Conservation (phyloP, 2,113 vertebrate genomes). For the Coturnix japonica region DNA sequence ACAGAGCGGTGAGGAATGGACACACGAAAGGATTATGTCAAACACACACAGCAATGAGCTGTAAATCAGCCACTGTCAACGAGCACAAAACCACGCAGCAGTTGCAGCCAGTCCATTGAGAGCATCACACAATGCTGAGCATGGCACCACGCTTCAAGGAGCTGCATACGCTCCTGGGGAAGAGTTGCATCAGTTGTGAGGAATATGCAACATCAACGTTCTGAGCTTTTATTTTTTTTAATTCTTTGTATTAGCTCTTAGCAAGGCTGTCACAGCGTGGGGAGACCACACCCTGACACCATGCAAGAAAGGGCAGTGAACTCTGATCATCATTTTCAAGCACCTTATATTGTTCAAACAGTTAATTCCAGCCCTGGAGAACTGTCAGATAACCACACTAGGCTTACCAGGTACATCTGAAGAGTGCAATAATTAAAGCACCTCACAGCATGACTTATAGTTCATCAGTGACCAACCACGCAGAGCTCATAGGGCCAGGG, state of each 20-base stretch:
- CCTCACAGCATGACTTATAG: background rate
- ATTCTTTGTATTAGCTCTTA: background rate
- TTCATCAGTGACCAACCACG: accelerated
- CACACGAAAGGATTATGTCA: constrained; percentile 11
- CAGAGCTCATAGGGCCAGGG: background rate
- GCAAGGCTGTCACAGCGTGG: accelerated
- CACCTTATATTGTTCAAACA: background rate
- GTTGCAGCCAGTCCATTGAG: background rate
- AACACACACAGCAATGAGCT: background rate
- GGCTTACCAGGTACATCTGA: accelerated
- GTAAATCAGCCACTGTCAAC: background rate
- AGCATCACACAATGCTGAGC: background rate
- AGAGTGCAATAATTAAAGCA: background rate
- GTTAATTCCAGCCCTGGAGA: background rate
- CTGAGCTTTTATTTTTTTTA: too few relatives aligned
- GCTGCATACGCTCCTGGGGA: background rate
- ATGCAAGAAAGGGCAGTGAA: background rate
- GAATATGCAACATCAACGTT: background rate
- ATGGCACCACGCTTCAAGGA: background rate
- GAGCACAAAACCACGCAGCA: background rate
- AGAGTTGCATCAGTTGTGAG: background rate
- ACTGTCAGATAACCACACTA: accelerated
- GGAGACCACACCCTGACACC: accelerated
- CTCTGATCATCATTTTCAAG: background rate
- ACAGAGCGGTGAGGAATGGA: background rate